These are phyloP conservation scores for Melinaea marsaeus DNA, from an alignment of 2,888 invertebrate genomes.

Conservation along the genomic window DNA sequence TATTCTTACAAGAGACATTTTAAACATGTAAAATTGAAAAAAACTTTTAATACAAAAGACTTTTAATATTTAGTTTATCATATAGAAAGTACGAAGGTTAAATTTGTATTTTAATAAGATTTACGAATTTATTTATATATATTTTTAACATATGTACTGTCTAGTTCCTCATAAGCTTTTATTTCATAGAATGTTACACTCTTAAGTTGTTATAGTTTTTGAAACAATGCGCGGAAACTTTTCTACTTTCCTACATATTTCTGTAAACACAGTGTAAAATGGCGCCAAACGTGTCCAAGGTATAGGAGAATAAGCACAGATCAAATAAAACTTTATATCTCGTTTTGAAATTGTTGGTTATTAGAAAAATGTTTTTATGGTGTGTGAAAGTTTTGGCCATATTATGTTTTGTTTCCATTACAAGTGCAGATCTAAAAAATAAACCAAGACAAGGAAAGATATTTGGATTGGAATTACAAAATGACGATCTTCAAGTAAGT, in stretches of 20 bases:
- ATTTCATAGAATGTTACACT: not conserved
- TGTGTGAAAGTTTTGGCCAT: slow-evolving; percentile 33
- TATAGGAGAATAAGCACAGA: slow-evolving; percentile 29
- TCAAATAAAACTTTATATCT: not conserved
- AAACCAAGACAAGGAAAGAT: slow-evolving; percentile 56
- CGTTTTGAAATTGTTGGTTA: not conserved
- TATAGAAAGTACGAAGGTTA: no score
- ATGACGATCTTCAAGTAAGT: slow-evolving; percentile 78
- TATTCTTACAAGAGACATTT: no score
- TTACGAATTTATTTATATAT: no score
- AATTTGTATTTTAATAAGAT: no score
- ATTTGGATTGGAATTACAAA: slow-evolving; percentile 75
- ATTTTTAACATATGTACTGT: not conserved
- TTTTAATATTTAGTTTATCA: no score
- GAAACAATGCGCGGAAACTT: slow-evolving; percentile 64
- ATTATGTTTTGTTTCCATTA: slow-evolving; percentile 35
- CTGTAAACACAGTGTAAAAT: slow-evolving; percentile 50
- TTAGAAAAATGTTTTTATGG: slow-evolving; percentile 25
- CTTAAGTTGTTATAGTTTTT: slow-evolving; percentile 37
- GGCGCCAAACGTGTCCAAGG: slow-evolving; percentile 45
- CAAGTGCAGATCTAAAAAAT: slow-evolving; percentile 37
- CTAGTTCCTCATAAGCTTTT: not conserved
- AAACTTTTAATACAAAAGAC: no score
- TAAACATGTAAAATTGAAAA: no score
- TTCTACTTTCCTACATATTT: slow-evolving; percentile 51